Conservation (phyloP, 2,888 invertebrate genomes). For the Stegophylla sp. region DNA sequence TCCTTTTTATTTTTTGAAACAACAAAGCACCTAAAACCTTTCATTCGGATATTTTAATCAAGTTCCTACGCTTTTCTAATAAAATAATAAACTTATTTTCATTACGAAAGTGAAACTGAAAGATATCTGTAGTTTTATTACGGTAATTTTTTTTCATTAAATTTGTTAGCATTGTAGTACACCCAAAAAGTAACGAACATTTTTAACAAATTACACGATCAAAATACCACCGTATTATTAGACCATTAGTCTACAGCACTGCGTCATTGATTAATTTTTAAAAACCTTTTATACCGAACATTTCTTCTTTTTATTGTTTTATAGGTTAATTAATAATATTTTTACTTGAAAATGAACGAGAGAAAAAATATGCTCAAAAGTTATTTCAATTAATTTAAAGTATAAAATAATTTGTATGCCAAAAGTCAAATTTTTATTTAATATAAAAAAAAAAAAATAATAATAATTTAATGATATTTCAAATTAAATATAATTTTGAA, state of each 20-base stretch:
- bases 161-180: background rate
- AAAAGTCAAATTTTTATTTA: too few relatives aligned
- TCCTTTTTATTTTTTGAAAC: slow-evolving; percentile 11
- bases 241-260: too few relatives aligned
- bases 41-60: background rate
- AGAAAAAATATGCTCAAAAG: background rate
- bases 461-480: background rate
- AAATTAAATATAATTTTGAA: too few relatives aligned
- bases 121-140: slow-evolving; percentile 2
- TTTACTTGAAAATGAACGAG: background rate
- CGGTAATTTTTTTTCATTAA: background rate
- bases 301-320: background rate
- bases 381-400: background rate
- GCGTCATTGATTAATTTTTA: background rate
- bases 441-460: background rate
- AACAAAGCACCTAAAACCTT: slow-evolving; percentile 11
- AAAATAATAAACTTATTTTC: slow-evolving; percentile 26
- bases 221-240: background rate
- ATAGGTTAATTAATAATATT: background rate
- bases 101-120: slow-evolving; percentile 22
- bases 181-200: background rate
- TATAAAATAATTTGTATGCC: too few relatives aligned
- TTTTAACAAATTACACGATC: background rate
- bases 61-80: background rate
- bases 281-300: background rate